Evolutionary conservation across 2,888 invertebrate species (phyloP).

Genomic region (Drosophila nigricruria): DNA sequence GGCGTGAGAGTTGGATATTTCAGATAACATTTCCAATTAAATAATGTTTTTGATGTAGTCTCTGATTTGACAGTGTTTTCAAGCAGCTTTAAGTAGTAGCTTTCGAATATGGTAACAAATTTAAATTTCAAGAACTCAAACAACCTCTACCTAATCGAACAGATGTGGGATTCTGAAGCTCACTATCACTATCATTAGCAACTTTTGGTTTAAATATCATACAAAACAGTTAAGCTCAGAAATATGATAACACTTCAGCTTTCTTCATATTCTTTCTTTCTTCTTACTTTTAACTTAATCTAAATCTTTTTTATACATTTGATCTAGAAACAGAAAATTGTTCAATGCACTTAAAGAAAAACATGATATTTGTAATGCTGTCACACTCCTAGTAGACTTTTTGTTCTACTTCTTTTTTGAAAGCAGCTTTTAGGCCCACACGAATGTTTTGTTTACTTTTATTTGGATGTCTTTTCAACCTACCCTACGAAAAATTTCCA

Average conservation of each 20-base stretch:
- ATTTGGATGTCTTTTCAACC: constrained; percentile 44
- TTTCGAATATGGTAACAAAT: background rate
- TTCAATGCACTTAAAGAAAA: background rate
- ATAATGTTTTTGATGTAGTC: rapidly evolving
- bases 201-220: no score
- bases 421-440: background rate
- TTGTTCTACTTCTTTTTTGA: background rate
- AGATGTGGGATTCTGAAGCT: no score
- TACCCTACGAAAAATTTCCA: constrained; percentile 53
- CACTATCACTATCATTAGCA: no score
- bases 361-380: background rate
- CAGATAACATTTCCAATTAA: background rate
- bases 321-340: constrained; percentile 2
- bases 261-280: no score
- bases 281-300: background rate
- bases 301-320: background rate
- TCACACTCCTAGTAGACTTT: no score
- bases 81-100: background rate
- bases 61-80: background rate
- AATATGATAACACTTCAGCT: background rate
- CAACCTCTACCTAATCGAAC: no score
- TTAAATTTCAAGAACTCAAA: no score
- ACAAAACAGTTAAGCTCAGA: background rate
- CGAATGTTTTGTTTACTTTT: constrained; percentile 1
- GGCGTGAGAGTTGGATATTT: no score